Evolutionary conservation across 2,113 vertebrate species (phyloP).

Genomic region (Microcebus murinus): DNA sequence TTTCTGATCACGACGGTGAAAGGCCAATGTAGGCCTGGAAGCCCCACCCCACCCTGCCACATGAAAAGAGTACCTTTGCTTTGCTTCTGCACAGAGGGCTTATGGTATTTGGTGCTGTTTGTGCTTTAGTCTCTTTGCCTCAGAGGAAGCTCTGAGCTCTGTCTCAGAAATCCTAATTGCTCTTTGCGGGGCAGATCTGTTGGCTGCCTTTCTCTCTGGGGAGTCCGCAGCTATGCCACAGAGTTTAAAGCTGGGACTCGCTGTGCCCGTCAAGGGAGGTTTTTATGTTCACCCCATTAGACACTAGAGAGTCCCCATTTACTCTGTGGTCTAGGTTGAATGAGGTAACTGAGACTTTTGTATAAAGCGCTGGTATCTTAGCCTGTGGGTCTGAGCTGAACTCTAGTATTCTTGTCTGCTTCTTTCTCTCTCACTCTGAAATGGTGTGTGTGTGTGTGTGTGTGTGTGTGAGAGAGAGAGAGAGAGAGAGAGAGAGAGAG

Average conservation of each 20-base stretch:
- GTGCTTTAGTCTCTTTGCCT: conserved; percentile 25
- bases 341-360: not conserved
- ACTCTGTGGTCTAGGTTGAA: conserved; percentile 10
- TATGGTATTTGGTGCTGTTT: conserved; percentile 49
- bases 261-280: conserved; percentile 38
- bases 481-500: not conserved
- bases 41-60: conserved; percentile 47
- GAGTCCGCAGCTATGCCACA: conserved; percentile 33
- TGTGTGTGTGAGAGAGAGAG: not conserved
- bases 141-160: conserved; percentile 38
- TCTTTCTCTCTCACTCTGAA: not conserved
- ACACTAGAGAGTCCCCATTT: not conserved
- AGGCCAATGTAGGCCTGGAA: conserved; percentile 49
- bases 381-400: not conserved
- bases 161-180: conserved; percentile 63
- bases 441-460: not conserved
- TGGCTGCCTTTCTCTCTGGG: conserved; percentile 50
- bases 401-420: not conserved
- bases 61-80: conserved; percentile 49
- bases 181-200: conserved; percentile 50
- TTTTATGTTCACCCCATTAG: conserved; percentile 36
- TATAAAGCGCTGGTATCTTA: conserved; percentile 4
- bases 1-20: conserved; percentile 66
- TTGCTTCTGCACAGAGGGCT: conserved; percentile 36
- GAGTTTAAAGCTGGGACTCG: conserved; percentile 54